Conservation (phyloP, 2,797 vertebrate genomes). For the Malacoraja senta region DNA sequence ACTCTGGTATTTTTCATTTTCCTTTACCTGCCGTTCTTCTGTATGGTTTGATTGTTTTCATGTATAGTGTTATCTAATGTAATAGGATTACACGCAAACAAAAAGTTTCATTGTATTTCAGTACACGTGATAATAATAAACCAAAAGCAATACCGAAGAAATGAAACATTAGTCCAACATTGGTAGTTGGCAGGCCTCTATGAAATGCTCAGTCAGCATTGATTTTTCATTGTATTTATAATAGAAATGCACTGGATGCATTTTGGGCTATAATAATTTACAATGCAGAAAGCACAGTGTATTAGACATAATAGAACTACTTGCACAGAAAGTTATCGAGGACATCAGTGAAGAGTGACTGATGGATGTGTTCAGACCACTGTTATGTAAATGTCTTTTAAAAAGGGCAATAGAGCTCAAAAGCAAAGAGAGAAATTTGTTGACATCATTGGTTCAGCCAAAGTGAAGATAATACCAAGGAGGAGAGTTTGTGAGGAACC, state of each 20-base stretch:
- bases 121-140: too few species aligned
- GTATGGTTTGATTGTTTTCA: too few species aligned
- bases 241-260: background rate
- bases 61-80: too few species aligned
- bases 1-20: too few species aligned
- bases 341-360: background rate
- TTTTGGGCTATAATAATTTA: background rate
- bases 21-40: too few species aligned
- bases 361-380: background rate
- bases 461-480: background rate
- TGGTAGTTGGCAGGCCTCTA: background rate
- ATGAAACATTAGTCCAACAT: background rate
- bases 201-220: background rate
- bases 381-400: background rate
- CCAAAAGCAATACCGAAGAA: background rate
- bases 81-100: too few species aligned
- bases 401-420: background rate
- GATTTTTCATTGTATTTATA: background rate
- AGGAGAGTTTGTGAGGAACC: background rate
- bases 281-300: background rate
- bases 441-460: background rate
- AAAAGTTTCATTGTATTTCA: too few species aligned
- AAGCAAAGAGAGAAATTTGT: background rate
- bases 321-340: background rate
- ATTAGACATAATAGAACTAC: background rate